Evolutionary conservation across 2,888 invertebrate species (phyloP).

Genomic region (Dolichopus griseipennis): DNA sequence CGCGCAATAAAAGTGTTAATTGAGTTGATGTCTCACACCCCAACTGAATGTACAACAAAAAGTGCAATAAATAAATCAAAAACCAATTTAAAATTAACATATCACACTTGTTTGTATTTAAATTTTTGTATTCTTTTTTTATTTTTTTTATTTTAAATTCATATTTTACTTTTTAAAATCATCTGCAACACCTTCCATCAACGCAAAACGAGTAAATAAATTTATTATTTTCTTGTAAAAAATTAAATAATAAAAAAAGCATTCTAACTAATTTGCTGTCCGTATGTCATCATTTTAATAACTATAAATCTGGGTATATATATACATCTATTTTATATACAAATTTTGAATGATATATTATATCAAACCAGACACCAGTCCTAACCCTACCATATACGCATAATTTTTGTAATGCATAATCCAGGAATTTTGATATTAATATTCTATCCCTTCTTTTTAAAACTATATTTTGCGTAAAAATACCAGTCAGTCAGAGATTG

Average conservation of each 20-base stretch:
- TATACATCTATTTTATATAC: background rate
- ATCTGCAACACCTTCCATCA: background rate
- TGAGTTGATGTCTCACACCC: background rate
- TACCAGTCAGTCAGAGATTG: background rate
- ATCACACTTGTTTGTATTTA: background rate
- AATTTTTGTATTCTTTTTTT: no score
- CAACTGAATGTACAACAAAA: background rate
- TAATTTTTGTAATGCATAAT: no score
- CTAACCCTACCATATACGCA: background rate
- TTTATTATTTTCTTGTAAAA: background rate
- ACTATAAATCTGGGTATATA: no score
- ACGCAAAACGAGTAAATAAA: background rate
- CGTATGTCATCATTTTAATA: conserved; percentile 10
- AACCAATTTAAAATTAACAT: conserved; percentile 6
- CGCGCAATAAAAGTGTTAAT: background rate
- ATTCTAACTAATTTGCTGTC: conserved; percentile 1
- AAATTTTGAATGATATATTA: no score
- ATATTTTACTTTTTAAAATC: background rate
- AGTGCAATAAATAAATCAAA: background rate
- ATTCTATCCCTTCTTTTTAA: background rate
- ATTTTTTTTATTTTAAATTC: background rate
- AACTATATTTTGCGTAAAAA: no score
- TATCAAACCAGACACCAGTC: background rate
- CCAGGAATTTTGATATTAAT: no score
- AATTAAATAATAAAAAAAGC: background rate